phyloP scores from a whole-genome alignment of 2,797 vertebrate species.

The Gallinago nigripennis region DNA sequence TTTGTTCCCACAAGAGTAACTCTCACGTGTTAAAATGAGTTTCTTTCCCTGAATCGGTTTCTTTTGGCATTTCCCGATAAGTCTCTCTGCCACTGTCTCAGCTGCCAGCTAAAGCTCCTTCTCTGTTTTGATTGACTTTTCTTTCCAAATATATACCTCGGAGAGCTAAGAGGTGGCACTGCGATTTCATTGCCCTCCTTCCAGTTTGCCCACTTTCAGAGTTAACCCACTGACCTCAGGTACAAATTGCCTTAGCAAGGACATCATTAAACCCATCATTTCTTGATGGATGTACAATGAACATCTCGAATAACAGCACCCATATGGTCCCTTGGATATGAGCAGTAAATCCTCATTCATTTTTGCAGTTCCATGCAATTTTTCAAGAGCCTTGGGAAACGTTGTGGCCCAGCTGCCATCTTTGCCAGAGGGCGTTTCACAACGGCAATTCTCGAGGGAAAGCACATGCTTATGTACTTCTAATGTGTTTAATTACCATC shows the following conservation, averaged over 20 bases:
- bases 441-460: neutral
- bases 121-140: slow-evolving; percentile 40
- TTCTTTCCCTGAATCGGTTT: neutral
- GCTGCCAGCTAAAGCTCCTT: slow-evolving; percentile 18
- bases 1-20: slow-evolving; percentile 42
- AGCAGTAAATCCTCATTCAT: neutral
- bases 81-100: slow-evolving; percentile 22
- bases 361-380: neutral
- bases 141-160: neutral
- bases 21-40: slow-evolving; percentile 14
- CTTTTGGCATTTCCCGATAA: slow-evolving; percentile 3
- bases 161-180: neutral
- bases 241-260: slow-evolving; percentile 20
- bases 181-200: neutral
- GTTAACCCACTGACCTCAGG: slow-evolving; percentile 25
- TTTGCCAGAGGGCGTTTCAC: neutral
- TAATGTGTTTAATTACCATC: neutral
- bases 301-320: neutral
- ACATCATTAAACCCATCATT: slow-evolving; percentile 35
- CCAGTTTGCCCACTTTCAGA: slow-evolving; percentile 11
- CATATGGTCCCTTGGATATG: neutral
- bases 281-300: neutral
- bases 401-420: neutral
- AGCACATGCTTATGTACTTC: neutral
- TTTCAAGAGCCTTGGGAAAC: neutral